Percentiles rank a stretch among this genome's conserved stretches.
These are phyloP conservation scores for Entosphenus tridentatus DNA, from an alignment of 2,113 vertebrate genomes.

Conservation along the genomic window DNA sequence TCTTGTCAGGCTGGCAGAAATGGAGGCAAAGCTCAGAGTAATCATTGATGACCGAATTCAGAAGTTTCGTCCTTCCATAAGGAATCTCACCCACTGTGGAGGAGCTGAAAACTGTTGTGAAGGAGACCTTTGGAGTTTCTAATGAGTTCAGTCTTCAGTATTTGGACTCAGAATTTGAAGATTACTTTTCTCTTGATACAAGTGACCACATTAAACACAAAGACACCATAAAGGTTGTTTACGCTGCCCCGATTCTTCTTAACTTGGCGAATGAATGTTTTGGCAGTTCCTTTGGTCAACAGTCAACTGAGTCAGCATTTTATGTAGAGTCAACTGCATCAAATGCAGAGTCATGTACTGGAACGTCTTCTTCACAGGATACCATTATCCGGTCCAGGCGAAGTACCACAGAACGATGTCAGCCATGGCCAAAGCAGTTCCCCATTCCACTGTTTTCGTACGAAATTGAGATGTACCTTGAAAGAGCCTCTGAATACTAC, in stretches of 20 bases:
- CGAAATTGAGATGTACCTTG: slow-evolving; percentile 13
- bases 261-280: slow-evolving; percentile 9
- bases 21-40: slow-evolving; percentile 12
- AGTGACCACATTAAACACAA: slow-evolving; percentile 14
- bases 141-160: slow-evolving; percentile 13
- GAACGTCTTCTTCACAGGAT: not conserved
- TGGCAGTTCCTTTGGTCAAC: slow-evolving; percentile 10
- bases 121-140: slow-evolving; percentile 12
- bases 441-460: slow-evolving; percentile 14
- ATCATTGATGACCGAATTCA: slow-evolving; percentile 9
- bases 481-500: not conserved
- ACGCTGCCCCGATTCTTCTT: slow-evolving; percentile 9
- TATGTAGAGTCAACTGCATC: too few relatives aligned
- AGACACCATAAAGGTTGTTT: slow-evolving; percentile 14
- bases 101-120: slow-evolving; percentile 11
- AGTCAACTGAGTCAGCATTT: not conserved
- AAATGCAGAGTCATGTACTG: too few relatives aligned
- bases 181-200: slow-evolving; percentile 11
- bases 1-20: slow-evolving; percentile 10
- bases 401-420: slow-evolving; percentile 8
- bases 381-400: slow-evolving; percentile 10
- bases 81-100: slow-evolving; percentile 12
- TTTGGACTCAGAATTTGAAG: slow-evolving; percentile 13
- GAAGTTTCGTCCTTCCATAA: slow-evolving; percentile 11
- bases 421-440: slow-evolving; percentile 15